Percentiles rank a stretch among this genome's conserved stretches.
Conservation (phyloP, 1,140 invertebrate genomes). For the Drosophila erecta region DNA sequence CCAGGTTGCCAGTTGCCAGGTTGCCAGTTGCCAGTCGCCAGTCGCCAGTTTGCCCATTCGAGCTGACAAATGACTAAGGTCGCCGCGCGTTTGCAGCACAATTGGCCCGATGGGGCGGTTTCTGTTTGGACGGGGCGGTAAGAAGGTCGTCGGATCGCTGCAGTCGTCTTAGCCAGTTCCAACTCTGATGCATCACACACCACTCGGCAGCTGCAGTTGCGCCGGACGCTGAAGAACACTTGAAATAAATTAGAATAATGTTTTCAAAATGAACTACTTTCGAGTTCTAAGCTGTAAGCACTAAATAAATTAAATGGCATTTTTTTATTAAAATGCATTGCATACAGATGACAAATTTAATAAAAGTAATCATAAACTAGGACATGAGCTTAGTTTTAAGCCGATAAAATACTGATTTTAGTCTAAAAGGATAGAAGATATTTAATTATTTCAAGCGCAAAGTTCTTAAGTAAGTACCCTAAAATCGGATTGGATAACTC, state of each 20-base stretch:
- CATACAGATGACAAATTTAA: no score
- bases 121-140: slow-evolving; percentile 74
- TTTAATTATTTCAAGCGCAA: no score
- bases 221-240: slow-evolving; percentile 18
- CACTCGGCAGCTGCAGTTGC: slow-evolving; percentile 29
- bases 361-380: no score
- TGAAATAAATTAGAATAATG: neutral
- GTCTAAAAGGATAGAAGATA: no score
- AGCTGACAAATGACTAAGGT: slow-evolving; percentile 82
- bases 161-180: slow-evolving; percentile 37
- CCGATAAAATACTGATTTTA: no score
- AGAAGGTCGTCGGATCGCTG: slow-evolving; percentile 70
- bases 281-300: no score
- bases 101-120: slow-evolving; percentile 65
- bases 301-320: no score
- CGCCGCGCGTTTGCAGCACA: slow-evolving; percentile 59
- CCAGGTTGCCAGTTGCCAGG: slow-evolving; percentile 42
- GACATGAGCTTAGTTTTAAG: no score
- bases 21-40: no score
- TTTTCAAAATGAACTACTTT: neutral
- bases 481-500: no score
- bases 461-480: no score
- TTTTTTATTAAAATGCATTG: no score
- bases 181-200: slow-evolving; percentile 44
- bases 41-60: slow-evolving; percentile 40